Conservation (phyloP, 2,797 vertebrate species). For the Rachycentron canadum region DNA sequence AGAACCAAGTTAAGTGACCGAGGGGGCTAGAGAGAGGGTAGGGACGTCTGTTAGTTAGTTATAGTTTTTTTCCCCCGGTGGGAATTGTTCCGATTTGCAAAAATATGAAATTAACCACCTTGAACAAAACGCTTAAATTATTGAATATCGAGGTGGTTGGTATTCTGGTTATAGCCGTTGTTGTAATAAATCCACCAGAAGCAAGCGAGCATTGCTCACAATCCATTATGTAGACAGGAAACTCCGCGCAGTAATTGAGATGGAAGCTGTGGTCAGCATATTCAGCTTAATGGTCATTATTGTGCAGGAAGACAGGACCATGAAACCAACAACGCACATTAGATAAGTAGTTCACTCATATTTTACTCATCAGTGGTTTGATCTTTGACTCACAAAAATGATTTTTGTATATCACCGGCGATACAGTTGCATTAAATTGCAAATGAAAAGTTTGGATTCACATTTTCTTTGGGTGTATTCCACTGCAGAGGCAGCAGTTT, state of each 20-base stretch:
- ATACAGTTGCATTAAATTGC: neutral
- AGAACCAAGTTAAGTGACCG: too few relatives aligned
- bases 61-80: neutral
- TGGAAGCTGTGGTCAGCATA: conserved; percentile 18
- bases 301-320: conserved; percentile 18
- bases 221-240: conserved; percentile 20
- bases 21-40: too few relatives aligned
- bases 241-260: conserved; percentile 12
- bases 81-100: neutral
- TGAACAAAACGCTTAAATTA: neutral
- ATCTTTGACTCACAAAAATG: conserved; percentile 5
- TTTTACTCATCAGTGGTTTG: conserved; percentile 26
- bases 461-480: conserved; percentile 1
- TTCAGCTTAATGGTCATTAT: conserved; percentile 11
- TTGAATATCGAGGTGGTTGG: neutral
- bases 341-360: neutral
- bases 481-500: conserved; percentile 7
- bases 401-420: neutral
- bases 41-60: too few relatives aligned
- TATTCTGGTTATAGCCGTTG: neutral
- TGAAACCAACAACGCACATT: conserved; percentile 6
- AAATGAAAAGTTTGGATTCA: conserved; percentile 32
- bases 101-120: neutral
- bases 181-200: conserved; percentile 2
- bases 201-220: neutral